Conservation (phyloP, 2,113 vertebrate species). For the Lycaon pictus region DNA sequence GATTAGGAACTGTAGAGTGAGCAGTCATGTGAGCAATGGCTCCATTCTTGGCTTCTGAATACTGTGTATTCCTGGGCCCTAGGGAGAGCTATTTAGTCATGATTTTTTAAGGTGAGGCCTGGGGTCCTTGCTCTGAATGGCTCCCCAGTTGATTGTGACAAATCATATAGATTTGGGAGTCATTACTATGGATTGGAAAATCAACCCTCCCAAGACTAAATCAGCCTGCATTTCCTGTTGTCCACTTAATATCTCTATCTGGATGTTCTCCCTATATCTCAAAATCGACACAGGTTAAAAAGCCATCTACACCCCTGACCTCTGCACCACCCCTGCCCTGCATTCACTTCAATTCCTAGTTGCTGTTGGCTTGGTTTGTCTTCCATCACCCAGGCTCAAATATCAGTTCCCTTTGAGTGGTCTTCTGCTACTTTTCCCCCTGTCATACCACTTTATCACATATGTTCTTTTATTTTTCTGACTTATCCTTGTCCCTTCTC, state of each 20-base stretch:
- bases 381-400: not conserved
- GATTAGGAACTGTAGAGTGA: constrained; percentile 20
- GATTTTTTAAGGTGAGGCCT: not conserved
- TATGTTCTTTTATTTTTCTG: not conserved
- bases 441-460: not conserved
- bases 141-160: not conserved
- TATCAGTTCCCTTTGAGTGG: not conserved
- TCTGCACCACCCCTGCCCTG: not conserved
- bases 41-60: not conserved
- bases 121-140: not conserved
- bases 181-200: not conserved
- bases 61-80: not conserved
- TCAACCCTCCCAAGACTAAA: not conserved
- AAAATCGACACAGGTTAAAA: not conserved
- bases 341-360: not conserved
- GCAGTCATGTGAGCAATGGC: not conserved
- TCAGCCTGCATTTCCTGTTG: not conserved
- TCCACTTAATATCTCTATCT: constrained; percentile 12
- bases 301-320: not conserved
- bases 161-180: not conserved
- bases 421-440: not conserved
- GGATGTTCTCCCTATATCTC: not conserved
- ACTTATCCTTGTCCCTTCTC: not conserved
- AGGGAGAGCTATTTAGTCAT: not conserved
- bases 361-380: not conserved